Evolutionary conservation across 1,140 invertebrate species (phyloP).

Genomic region (Tenebrio molitor): DNA sequence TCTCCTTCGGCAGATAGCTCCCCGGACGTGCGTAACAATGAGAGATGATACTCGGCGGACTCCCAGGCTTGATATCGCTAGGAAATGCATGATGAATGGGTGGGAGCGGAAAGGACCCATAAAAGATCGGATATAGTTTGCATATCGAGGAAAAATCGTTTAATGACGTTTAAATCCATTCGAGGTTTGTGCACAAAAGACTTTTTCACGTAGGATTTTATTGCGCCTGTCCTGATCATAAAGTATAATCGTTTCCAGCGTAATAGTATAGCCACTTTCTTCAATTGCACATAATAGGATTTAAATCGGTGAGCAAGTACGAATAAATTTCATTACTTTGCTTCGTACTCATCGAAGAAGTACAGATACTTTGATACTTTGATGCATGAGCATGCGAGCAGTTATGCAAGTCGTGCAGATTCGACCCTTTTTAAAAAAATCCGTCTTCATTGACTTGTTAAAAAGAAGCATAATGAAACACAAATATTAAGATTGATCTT

Average conservation of each 20-base stretch:
- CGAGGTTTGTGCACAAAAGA: constrained; percentile 13
- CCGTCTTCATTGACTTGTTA: too few relatives aligned
- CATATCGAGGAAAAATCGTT: constrained; percentile 50
- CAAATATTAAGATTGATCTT: too few relatives aligned
- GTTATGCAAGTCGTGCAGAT: too few relatives aligned
- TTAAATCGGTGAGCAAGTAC: background rate
- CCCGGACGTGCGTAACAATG: constrained; percentile 43
- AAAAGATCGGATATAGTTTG: constrained; percentile 51
- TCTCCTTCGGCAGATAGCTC: constrained; percentile 38
- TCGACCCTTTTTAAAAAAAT: too few relatives aligned
- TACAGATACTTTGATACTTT: too few relatives aligned
- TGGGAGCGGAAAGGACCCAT: constrained; percentile 45
- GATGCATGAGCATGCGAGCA: too few relatives aligned
- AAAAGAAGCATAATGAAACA: too few relatives aligned
- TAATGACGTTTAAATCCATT: constrained; percentile 40
- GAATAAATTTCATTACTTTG: too few relatives aligned
- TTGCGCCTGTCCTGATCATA: constrained; percentile 35
- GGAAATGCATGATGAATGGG: constrained; percentile 37
- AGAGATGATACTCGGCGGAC: constrained; percentile 38
- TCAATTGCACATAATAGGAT: constrained; percentile 9
- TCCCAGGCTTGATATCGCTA: background rate
- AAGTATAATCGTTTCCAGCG: constrained; percentile 11
- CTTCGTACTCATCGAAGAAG: too few relatives aligned
- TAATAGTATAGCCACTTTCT: constrained; percentile 18
- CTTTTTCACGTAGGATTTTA: constrained; percentile 32